Evolutionary conservation across 2,113 vertebrate genomes (phyloP), one percentile per base, ranked within the genome.

Genomic region (Vicugna pacos): DNA sequence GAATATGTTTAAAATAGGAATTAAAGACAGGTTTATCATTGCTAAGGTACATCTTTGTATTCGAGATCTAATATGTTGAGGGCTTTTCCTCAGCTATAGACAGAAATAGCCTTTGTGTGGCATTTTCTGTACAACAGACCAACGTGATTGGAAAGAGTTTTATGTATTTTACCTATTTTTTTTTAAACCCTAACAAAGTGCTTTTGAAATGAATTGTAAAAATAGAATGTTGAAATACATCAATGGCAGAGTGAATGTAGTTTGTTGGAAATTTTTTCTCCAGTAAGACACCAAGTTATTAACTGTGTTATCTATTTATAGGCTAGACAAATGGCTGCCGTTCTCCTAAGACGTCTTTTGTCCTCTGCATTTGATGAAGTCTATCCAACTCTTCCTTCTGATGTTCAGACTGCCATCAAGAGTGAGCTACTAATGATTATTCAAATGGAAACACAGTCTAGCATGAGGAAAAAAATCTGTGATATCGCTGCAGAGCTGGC

Each of bases 241-340:
- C 38, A 73, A 1, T 69, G 70, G 70, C 38, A 56, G 13, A 64
- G 17, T 72, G 69, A 70, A 64, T 56, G 35, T 83, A 62, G 80
- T 73, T 84, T 56, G 75, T 64, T 75, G 28, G 28, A 83, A 82
- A 69, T 82, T n/a, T 62, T 83, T 81, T 75, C 75, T 84, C 70
- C 70, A 46, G 35, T 94, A 96, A 87, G 93, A 42, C 70, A 95
- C 73, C 42, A 89, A 65, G 24, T 60, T n/a, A 72, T 50, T 91
- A 93, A 95, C 38, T 58, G 4, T 91, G 14, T 97, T 85, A 9
- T 92, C 60, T 97, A 10, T 83, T 95, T 73, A 73, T 96, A 99
- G 99, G 99, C 99, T 96, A 99, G 99, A 98, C 99, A 99, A 98
- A 99, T 99, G 99, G 99, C 99, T 2, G 99, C 99, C 0, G 99